phyloP scores from a whole-genome alignment of 2,113 vertebrate genomes.

The Maccullochella peelii region DNA sequence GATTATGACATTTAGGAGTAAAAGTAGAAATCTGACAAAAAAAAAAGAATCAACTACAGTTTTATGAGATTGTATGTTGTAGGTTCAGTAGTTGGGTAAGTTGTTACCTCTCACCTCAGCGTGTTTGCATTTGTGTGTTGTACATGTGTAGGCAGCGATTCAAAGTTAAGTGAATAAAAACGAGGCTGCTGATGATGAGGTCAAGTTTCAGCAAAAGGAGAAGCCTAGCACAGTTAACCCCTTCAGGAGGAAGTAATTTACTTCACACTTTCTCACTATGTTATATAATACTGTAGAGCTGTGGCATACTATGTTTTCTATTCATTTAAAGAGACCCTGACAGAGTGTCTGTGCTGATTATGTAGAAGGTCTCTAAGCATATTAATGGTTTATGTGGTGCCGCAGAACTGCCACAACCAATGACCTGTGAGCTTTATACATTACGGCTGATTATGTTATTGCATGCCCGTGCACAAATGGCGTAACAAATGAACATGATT shows the following conservation, averaged over 20 bases:
- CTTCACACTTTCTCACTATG: neutral
- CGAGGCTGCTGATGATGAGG: neutral
- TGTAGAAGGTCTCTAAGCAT: conserved; percentile 17
- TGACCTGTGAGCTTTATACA: conserved; percentile 21
- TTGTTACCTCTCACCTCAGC: neutral
- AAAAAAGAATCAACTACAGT: neutral
- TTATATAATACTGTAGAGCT: neutral
- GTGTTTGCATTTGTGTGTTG: neutral
- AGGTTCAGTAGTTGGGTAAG: neutral
- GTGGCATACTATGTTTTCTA: neutral
- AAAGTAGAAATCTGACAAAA: neutral
- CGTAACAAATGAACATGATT: conserved; percentile 28
- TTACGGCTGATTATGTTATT: conserved; percentile 15
- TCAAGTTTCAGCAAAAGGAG: neutral
- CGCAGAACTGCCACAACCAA: neutral
- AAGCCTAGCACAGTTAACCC: neutral
- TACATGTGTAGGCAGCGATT: neutral
- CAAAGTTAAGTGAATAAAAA: neutral
- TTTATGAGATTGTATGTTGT: neutral
- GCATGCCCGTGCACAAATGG: neutral
- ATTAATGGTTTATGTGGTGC: conserved; percentile 4
- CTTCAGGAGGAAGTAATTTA: neutral
- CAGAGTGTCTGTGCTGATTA: conserved; percentile 24
- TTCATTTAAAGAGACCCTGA: conserved; percentile 10
- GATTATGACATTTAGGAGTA: neutral